Conservation (phyloP, 1,140 invertebrate species). For the Euura saliciscinereae region DNA sequence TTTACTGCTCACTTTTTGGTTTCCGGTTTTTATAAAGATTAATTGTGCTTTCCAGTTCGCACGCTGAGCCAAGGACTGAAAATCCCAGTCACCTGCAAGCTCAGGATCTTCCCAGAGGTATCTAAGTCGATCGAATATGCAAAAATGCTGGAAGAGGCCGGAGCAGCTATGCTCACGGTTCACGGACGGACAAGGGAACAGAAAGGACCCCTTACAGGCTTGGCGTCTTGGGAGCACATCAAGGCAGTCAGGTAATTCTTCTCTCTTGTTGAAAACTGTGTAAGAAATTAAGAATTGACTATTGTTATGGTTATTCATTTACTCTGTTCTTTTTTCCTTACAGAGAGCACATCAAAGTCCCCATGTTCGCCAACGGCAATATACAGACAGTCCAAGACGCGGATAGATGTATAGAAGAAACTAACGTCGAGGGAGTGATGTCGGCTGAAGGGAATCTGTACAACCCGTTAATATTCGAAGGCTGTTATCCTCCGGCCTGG, state of each 20-base stretch:
- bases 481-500: constrained; percentile 80
- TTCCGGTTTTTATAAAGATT: constrained; percentile 13
- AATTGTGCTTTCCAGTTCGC: constrained; percentile 65
- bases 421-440: constrained; percentile 89
- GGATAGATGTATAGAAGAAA: constrained; percentile 81
- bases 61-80: constrained; percentile 71
- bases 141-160: constrained; percentile 91
- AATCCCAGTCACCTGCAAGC: constrained; percentile 95
- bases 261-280: constrained; percentile 1
- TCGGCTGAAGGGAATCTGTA: constrained; percentile 93
- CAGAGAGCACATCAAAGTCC: constrained; percentile 86
- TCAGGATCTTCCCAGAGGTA: constrained; percentile 89
- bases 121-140: constrained; percentile 91
- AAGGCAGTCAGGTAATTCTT: constrained; percentile 80
- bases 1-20: constrained; percentile 23
- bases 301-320: constrained; percentile 16
- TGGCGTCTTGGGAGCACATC: constrained; percentile 95
- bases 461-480: constrained; percentile 91
- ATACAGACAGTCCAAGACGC: constrained; percentile 93
- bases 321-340: constrained; percentile 35
- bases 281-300: constrained; percentile 9
- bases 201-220: constrained; percentile 91
- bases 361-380: constrained; percentile 98
- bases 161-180: constrained; percentile 91
- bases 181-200: constrained; percentile 96